Conservation (phyloP, 2,797 vertebrate species). For the Myripristis murdjan region DNA sequence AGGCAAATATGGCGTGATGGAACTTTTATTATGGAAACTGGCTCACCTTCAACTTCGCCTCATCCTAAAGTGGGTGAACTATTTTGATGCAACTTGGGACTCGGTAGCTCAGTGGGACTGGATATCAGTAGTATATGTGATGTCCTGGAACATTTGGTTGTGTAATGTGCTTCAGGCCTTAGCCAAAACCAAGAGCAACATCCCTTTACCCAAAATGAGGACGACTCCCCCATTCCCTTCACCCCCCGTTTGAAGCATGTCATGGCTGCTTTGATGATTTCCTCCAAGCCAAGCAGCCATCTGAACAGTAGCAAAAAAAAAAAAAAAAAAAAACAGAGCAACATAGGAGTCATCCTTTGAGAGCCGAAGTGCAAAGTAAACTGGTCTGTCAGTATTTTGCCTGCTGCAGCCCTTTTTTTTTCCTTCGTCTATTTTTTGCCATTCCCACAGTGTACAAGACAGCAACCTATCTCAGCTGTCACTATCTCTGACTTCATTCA, state of each 20-base stretch:
- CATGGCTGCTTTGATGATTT: background rate
- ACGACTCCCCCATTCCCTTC: background rate
- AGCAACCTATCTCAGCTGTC: constrained; percentile 33
- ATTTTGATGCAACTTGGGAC: too few relatives aligned
- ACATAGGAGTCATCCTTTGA: background rate
- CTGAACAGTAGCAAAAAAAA: constrained; percentile 13
- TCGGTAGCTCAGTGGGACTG: too few relatives aligned
- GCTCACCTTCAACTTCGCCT: too few relatives aligned
- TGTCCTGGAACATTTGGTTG: too few relatives aligned
- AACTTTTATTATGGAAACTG: too few relatives aligned
- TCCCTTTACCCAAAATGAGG: too few relatives aligned
- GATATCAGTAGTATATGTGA: too few relatives aligned
- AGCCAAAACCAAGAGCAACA: too few relatives aligned
- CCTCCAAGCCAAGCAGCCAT: background rate
- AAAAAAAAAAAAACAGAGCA: constrained; percentile 9
- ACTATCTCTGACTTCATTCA: constrained; percentile 16
- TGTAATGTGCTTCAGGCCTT: too few relatives aligned
- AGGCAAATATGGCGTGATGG: too few relatives aligned
- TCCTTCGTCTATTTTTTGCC: constrained; percentile 11
- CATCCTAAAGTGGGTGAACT: too few relatives aligned
- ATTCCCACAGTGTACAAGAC: background rate
- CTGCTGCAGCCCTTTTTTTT: constrained; percentile 12
- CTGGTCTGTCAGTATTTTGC: constrained; percentile 24
- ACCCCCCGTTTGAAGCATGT: background rate
- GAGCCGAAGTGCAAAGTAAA: constrained; percentile 15